phyloP scores from a whole-genome alignment of 2,888 invertebrate species.

The Corythucha ciliata region DNA sequence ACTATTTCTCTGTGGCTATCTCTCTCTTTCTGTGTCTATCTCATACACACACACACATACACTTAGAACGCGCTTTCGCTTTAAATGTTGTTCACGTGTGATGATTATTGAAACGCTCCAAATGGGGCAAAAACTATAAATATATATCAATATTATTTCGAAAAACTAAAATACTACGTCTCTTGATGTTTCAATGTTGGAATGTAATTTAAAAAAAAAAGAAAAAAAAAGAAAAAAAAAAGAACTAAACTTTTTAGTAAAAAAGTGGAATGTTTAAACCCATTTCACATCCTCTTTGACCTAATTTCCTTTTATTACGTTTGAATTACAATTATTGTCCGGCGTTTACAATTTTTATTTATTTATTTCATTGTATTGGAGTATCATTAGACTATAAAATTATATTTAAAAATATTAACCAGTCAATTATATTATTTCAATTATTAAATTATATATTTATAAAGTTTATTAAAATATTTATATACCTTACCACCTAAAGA shows the following conservation, averaged over 20 bases:
- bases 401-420: no score
- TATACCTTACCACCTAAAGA: no score
- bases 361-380: no score
- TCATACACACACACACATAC: background rate
- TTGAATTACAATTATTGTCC: no score
- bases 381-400: no score
- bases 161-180: constrained; percentile 21
- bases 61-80: constrained; percentile 27
- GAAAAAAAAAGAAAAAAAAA: no score
- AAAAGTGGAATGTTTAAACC: no score
- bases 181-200: constrained; percentile 32
- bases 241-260: no score
- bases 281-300: no score
- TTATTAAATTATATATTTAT: constrained; percentile 14
- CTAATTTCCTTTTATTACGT: no score
- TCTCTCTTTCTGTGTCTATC: constrained; percentile 10
- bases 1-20: constrained; percentile 12
- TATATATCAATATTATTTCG: constrained; percentile 10
- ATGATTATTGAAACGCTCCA: constrained; percentile 11
- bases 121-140: constrained; percentile 7
- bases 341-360: no score
- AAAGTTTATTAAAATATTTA: no score
- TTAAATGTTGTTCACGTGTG: constrained; percentile 26
- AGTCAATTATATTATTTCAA: constrained; percentile 27
- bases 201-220: constrained; percentile 26